Evolutionary conservation across 2,113 vertebrate species (phyloP).

Genomic region (Myocastor coypus): DNA sequence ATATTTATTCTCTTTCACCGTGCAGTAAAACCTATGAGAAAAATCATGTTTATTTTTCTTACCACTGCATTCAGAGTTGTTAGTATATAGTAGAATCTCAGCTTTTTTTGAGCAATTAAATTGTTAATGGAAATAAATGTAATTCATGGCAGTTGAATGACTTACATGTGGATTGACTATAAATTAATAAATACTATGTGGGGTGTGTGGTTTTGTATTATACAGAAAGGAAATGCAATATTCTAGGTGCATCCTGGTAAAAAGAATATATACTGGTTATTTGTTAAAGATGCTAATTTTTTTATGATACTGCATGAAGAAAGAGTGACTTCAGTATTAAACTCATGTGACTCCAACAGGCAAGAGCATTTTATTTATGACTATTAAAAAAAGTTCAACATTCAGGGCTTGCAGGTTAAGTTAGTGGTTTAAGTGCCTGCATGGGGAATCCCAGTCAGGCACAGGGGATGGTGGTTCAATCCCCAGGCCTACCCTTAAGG

Average conservation of each 20-base stretch:
- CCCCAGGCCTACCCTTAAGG: too few species aligned
- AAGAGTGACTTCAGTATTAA: not conserved
- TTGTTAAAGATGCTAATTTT: not conserved
- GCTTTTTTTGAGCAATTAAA: not conserved
- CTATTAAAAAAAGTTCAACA: not conserved
- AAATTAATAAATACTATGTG: not conserved
- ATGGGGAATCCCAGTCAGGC: too few species aligned
- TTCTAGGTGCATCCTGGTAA: not conserved
- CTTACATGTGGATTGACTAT: not conserved
- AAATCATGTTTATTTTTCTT: not conserved
- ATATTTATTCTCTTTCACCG: not conserved
- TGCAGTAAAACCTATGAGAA: not conserved
- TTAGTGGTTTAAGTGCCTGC: too few species aligned
- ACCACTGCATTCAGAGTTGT: not conserved
- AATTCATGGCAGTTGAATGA: not conserved
- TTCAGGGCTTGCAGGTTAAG: too few species aligned
- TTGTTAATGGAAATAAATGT: constrained; percentile 19
- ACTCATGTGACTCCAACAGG: not conserved
- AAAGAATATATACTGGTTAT: not conserved
- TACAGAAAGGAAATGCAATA: not conserved
- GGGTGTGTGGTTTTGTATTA: not conserved
- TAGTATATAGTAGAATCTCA: not conserved
- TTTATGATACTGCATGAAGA: not conserved
- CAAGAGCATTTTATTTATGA: not conserved
- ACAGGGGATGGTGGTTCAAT: too few species aligned